A percentile compares a stretch with the other conserved stretches of the same genome.
Conservation (phyloP, 1,140 invertebrate genomes). For the Lysiphlebus fabarum region DNA sequence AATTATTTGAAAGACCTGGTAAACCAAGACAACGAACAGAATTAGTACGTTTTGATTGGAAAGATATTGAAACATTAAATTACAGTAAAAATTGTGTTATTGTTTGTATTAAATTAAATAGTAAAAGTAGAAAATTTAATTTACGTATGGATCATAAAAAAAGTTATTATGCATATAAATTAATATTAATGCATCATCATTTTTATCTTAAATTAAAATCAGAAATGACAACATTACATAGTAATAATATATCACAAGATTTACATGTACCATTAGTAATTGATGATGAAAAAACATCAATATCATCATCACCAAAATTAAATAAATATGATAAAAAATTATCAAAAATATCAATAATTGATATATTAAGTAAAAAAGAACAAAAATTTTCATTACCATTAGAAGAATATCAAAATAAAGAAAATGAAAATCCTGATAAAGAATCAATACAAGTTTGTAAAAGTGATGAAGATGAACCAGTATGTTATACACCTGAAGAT, state of each 20-base stretch:
- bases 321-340: conserved; percentile 36
- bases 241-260: conserved; percentile 63
- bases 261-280: conserved; percentile 48
- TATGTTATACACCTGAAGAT: conserved; percentile 38
- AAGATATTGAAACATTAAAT: conserved; percentile 70
- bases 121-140: conserved; percentile 69
- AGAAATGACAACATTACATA: conserved; percentile 67
- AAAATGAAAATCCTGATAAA: conserved; percentile 65
- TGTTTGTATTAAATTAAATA: conserved; percentile 59
- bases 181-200: conserved; percentile 72
- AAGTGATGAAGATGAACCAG: conserved; percentile 19
- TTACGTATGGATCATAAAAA: conserved; percentile 71
- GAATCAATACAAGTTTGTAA: conserved; percentile 36
- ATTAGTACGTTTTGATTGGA: conserved; percentile 59
- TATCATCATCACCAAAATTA: conserved; percentile 31
- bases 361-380: conserved; percentile 36
- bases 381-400: conserved; percentile 46
- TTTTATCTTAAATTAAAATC: conserved; percentile 70
- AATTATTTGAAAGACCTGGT: conserved; percentile 44
- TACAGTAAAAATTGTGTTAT: conserved; percentile 71
- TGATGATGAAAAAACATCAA: conserved; percentile 25
- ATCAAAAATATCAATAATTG: conserved; percentile 44
- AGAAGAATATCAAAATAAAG: conserved; percentile 66
- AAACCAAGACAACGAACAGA: conserved; percentile 44
- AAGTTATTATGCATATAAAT: conserved; percentile 71